These are phyloP conservation scores for Meteorus sp. DNA, from an alignment of 1,140 invertebrate genomes.

Conservation along the genomic window DNA sequence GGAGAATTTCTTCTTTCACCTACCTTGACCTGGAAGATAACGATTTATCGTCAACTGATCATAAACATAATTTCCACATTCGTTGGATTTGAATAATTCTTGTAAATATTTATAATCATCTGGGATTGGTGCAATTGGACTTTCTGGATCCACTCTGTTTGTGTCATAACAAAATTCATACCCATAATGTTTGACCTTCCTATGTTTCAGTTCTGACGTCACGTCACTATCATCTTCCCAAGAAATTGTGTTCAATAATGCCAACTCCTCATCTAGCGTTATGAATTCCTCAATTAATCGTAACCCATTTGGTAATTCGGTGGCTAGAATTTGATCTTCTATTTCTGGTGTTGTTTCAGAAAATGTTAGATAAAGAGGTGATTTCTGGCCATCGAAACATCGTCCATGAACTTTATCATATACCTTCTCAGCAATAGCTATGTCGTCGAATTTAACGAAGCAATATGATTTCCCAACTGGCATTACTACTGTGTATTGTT, in stretches of 20 bases:
- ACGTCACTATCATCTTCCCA: constrained; percentile 57
- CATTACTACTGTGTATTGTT: constrained; percentile 65
- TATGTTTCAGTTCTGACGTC: constrained; percentile 72
- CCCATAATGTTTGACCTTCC: constrained; percentile 90
- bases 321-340: constrained; percentile 33
- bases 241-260: constrained; percentile 66
- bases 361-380: constrained; percentile 69
- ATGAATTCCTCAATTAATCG: constrained; percentile 75
- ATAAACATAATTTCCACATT: constrained; percentile 62
- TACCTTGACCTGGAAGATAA: constrained; percentile 90
- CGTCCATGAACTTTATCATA: constrained; percentile 62
- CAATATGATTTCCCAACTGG: constrained; percentile 74
- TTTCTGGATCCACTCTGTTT: constrained; percentile 81
- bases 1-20: background rate
- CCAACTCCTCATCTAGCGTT: constrained; percentile 69
- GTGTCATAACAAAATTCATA: constrained; percentile 90
- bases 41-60: constrained; percentile 94
- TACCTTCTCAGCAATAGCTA: constrained; percentile 57
- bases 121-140: constrained; percentile 75
- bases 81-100: constrained; percentile 61
- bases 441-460: constrained; percentile 65
- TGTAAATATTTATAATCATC: constrained; percentile 69
- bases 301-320: constrained; percentile 70
- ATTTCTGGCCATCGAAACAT: constrained; percentile 59
- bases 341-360: constrained; percentile 57